Percentiles rank a stretch among this genome's conserved stretches.
Conservation (phyloP, 2,797 vertebrate genomes). For the Trachops cirrhosus region DNA sequence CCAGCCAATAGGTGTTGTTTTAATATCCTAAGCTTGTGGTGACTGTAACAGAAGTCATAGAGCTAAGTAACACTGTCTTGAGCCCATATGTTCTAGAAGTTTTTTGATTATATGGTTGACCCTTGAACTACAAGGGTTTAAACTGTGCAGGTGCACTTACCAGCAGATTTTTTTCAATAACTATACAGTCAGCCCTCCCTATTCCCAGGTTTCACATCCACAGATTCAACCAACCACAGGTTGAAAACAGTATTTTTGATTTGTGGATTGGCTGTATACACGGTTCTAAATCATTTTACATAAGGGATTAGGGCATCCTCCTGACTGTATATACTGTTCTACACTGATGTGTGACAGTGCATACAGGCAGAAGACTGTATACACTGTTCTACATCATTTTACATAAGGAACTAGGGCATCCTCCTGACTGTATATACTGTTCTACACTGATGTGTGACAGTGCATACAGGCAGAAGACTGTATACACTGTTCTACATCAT, state of each 20-base stretch:
- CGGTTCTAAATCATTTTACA: too few species aligned
- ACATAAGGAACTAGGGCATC: too few species aligned
- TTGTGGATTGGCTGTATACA: too few species aligned
- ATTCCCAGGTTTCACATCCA: neutral
- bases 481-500: neutral
- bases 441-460: too few species aligned
- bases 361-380: too few species aligned
- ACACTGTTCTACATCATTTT: too few species aligned
- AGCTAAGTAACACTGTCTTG: neutral
- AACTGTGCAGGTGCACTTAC: neutral
- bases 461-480: too few species aligned
- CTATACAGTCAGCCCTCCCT: neutral
- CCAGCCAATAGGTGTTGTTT: neutral
- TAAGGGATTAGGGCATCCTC: too few species aligned
- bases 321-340: neutral
- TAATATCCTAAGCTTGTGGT: neutral
- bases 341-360: too few species aligned
- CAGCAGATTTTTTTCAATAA: neutral
- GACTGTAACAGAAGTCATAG: neutral
- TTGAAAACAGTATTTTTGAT: neutral
- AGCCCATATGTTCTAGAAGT: neutral
- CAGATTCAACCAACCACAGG: neutral
- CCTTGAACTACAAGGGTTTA: neutral
- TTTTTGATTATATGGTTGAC: neutral
- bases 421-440: neutral